These are phyloP conservation scores for Fragum sueziense DNA, from an alignment of 2,888 invertebrate species.

Conservation along the genomic window DNA sequence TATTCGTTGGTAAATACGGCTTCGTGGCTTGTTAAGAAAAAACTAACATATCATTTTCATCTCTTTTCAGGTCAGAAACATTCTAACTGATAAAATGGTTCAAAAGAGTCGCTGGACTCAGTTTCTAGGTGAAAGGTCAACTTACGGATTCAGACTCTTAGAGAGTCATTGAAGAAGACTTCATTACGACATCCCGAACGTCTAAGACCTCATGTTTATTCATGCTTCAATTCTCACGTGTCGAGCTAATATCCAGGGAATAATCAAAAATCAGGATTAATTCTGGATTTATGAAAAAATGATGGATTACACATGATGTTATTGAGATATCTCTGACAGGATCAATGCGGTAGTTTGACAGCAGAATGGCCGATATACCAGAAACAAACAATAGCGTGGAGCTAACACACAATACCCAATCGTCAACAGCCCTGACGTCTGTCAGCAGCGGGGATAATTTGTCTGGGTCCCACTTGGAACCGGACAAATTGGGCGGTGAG, in stretches of 20 bases:
- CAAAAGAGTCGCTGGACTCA: too few species aligned
- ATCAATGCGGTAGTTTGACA: background rate
- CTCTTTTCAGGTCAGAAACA: too few species aligned
- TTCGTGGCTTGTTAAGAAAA: too few species aligned
- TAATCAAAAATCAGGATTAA: background rate
- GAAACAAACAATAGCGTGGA: constrained; percentile 5
- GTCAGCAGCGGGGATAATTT: background rate
- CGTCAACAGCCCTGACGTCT: constrained; percentile 1
- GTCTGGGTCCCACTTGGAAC: constrained; percentile 1
- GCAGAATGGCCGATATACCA: background rate
- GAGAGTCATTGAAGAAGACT: background rate
- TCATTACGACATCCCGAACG: background rate
- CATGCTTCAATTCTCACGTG: background rate
- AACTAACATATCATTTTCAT: too few species aligned
- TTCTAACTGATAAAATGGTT: too few species aligned
- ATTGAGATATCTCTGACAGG: background rate
- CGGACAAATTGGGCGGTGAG: background rate
- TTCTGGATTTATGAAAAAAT: background rate
- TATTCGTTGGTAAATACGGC: too few species aligned
- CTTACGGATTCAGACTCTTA: too few species aligned
- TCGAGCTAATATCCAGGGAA: background rate
- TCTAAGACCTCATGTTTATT: background rate
- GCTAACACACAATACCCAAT: constrained; percentile 1
- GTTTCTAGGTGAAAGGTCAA: too few species aligned
- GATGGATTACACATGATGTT: constrained; percentile 7